A percentile compares a stretch with the other conserved stretches of the same genome.
These are phyloP conservation scores for Aelia acuminata DNA, from an alignment of 2,888 invertebrate genomes.

Conservation along the genomic window DNA sequence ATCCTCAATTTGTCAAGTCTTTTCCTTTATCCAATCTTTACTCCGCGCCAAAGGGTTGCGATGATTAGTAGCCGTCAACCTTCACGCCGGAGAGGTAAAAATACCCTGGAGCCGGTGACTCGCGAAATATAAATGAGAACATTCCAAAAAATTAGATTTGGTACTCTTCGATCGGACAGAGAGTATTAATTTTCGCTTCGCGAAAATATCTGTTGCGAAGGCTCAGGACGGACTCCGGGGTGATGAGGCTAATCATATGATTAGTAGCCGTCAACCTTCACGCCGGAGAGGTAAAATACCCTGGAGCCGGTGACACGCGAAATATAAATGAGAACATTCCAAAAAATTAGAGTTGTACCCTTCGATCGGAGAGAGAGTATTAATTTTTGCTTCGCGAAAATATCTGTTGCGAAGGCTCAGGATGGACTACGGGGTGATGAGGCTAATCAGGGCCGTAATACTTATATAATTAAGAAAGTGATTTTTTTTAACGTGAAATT, in stretches of 20 bases:
- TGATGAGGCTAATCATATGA: too few species aligned
- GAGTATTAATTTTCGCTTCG: neutral
- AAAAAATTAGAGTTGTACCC: too few species aligned
- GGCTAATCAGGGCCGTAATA: too few species aligned
- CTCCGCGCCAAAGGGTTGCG: neutral
- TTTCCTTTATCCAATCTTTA: neutral
- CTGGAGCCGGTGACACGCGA: neutral
- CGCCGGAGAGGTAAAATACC: neutral
- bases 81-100: neutral
- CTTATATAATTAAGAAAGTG: too few species aligned
- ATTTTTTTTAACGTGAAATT: too few species aligned
- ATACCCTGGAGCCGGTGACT: neutral
- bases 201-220: neutral
- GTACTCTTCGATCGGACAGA: neutral
- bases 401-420: neutral
- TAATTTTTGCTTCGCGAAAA: neutral
- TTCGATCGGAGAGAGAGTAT: neutral
- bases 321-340: neutral
- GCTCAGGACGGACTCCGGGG: too few species aligned
- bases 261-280: neutral
- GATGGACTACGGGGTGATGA: too few species aligned
- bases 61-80: neutral
- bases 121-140: neutral
- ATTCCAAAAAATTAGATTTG: too few species aligned
- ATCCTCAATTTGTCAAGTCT: constrained; percentile 15